Conservation (phyloP, 2,888 invertebrate genomes). For the Drosophila neotestacea region DNA sequence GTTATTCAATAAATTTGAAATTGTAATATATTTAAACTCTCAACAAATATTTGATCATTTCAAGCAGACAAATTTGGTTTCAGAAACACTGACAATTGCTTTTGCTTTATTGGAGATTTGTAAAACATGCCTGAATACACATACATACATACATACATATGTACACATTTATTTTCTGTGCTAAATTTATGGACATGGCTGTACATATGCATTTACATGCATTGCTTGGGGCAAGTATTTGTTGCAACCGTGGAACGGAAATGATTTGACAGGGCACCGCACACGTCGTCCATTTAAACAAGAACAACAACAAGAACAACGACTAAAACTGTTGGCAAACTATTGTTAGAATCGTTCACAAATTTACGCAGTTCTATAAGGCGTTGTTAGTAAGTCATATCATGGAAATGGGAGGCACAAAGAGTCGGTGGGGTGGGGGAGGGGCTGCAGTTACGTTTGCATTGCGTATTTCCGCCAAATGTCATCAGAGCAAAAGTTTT, state of each 20-base stretch:
- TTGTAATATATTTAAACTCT: too few relatives aligned
- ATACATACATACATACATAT: too few relatives aligned
- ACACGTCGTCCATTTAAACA: conserved; percentile 56
- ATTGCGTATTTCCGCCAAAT: conserved; percentile 84
- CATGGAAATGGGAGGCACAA: background rate
- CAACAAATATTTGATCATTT: too few relatives aligned
- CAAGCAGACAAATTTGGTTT: too few relatives aligned
- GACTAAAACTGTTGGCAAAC: conserved; percentile 69
- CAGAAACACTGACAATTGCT: too few relatives aligned
- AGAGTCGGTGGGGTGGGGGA: background rate
- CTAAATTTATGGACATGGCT: conserved; percentile 12
- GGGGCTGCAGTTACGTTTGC: conserved; percentile 74
- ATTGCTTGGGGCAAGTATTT: conserved; percentile 43
- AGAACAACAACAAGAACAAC: conserved; percentile 10
- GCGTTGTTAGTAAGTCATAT: conserved; percentile 50
- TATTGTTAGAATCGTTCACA: conserved; percentile 78
- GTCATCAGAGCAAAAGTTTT: conserved; percentile 81
- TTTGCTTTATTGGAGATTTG: too few relatives aligned
- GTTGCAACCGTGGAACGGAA: conserved; percentile 75
- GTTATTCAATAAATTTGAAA: too few relatives aligned
- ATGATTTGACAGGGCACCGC: conserved; percentile 74
- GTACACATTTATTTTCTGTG: background rate
- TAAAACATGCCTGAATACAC: too few relatives aligned
- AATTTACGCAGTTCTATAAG: conserved; percentile 69
- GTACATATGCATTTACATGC: background rate